phyloP scores from a whole-genome alignment of 2,113 vertebrate species.

The Oreochromis aureus region DNA sequence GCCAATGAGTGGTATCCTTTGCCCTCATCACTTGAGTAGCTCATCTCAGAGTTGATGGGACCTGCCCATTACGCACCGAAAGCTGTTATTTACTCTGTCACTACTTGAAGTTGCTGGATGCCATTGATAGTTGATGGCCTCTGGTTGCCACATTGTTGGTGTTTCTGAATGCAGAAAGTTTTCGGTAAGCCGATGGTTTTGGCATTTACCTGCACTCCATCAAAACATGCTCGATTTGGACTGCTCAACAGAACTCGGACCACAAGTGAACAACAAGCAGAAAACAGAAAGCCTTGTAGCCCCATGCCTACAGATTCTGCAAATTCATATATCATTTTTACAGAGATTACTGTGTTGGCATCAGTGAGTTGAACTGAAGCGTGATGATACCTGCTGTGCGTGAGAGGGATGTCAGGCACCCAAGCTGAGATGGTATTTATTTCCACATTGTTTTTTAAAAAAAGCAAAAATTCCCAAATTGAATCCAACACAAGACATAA shows the following conservation, averaged over 20 bases:
- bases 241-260: neutral
- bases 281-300: neutral
- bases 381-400: neutral
- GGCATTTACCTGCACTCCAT: neutral
- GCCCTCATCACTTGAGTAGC: neutral
- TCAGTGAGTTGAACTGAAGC: neutral
- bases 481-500: neutral
- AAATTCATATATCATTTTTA: neutral
- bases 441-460: fast-evolving
- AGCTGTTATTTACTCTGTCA: neutral
- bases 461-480: neutral
- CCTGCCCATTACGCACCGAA: neutral
- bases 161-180: neutral
- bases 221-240: neutral
- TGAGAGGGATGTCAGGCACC: neutral
- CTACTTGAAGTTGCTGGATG: neutral
- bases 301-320: neutral
- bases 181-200: neutral
- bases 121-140: neutral
- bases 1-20: neutral
- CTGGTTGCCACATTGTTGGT: neutral
- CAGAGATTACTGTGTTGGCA: neutral
- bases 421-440: neutral
- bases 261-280: neutral
- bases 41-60: neutral